phyloP scores from a whole-genome alignment of 2,888 invertebrate genomes.

The Craniophora ligustri region DNA sequence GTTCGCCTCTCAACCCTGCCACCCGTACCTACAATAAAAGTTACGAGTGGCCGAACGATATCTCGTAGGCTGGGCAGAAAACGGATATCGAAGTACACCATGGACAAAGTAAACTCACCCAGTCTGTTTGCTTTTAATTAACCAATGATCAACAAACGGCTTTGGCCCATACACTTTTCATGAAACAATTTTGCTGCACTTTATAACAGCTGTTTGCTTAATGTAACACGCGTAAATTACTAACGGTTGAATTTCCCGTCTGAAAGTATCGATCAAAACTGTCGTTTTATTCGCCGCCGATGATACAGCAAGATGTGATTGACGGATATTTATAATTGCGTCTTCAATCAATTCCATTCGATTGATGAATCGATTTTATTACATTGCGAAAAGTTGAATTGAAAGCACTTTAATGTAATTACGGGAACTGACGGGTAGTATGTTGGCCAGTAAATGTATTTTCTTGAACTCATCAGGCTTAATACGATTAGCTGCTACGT shows the following conservation, averaged over 20 bases:
- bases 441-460: slow-evolving; percentile 38
- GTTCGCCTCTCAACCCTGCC: slow-evolving; percentile 33
- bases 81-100: slow-evolving; percentile 64
- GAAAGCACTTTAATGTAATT: slow-evolving; percentile 60
- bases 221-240: slow-evolving; percentile 56
- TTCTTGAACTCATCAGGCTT: slow-evolving; percentile 50
- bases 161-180: slow-evolving; percentile 81
- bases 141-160: slow-evolving; percentile 80
- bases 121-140: slow-evolving; percentile 85
- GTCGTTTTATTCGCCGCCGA: slow-evolving; percentile 44
- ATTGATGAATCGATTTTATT: slow-evolving; percentile 65
- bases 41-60: slow-evolving; percentile 37
- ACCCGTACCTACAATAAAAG: slow-evolving; percentile 41
- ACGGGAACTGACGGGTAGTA: slow-evolving; percentile 24
- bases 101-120: slow-evolving; percentile 76
- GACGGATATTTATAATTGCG: slow-evolving; percentile 62
- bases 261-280: slow-evolving; percentile 51
- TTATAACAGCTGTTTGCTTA: slow-evolving; percentile 68
- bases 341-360: slow-evolving; percentile 60
- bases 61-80: slow-evolving; percentile 53
- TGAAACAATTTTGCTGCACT: slow-evolving; percentile 81
- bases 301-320: slow-evolving; percentile 53
- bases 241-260: slow-evolving; percentile 41
- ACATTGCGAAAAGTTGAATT: slow-evolving; percentile 53
- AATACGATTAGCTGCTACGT: slow-evolving; percentile 50